Conservation (phyloP, 1,140 invertebrate species). For the Agrypnia vestita region DNA sequence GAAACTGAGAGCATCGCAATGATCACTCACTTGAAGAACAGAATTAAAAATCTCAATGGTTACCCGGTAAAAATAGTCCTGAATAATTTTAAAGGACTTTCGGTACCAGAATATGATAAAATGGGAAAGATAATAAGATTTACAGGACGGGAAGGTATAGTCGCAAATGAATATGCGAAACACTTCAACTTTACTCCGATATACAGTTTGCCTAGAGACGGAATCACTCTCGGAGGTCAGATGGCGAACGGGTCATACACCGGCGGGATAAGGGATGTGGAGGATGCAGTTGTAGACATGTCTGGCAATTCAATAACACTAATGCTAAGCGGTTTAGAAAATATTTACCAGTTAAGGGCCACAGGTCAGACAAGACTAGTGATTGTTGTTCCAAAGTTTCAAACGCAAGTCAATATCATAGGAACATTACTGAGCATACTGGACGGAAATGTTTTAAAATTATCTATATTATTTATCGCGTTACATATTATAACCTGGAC, state of each 20-base stretch:
- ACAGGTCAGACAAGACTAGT: slow-evolving; percentile 39
- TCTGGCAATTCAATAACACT: slow-evolving; percentile 48
- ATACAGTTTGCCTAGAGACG: slow-evolving; percentile 43
- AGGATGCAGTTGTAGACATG: slow-evolving; percentile 46
- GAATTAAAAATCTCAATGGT: no score
- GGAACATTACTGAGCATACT: slow-evolving; percentile 23
- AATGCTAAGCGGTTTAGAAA: background rate
- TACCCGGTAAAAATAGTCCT: slow-evolving; percentile 29
- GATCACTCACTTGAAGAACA: no score
- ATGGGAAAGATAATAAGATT: slow-evolving; percentile 39
- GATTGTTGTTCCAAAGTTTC: slow-evolving; percentile 35
- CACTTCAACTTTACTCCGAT: slow-evolving; percentile 52
- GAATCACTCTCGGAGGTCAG: slow-evolving; percentile 13
- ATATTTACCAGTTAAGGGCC: slow-evolving; percentile 30
- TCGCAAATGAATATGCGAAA: slow-evolving; percentile 47
- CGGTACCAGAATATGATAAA: slow-evolving; percentile 31
- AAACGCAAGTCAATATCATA: slow-evolving; percentile 24
- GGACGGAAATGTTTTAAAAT: background rate
- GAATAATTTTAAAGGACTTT: slow-evolving; percentile 43
- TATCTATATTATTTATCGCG: slow-evolving; percentile 5
- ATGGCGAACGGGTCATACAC: slow-evolving; percentile 24
- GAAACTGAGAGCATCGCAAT: no score
- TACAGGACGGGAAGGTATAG: slow-evolving; percentile 37
- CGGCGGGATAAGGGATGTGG: slow-evolving; percentile 29
- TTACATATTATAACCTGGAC: slow-evolving; percentile 48